Conservation (phyloP, 1,140 invertebrate genomes). For the silkworm (Bombyx mori) region DNA sequence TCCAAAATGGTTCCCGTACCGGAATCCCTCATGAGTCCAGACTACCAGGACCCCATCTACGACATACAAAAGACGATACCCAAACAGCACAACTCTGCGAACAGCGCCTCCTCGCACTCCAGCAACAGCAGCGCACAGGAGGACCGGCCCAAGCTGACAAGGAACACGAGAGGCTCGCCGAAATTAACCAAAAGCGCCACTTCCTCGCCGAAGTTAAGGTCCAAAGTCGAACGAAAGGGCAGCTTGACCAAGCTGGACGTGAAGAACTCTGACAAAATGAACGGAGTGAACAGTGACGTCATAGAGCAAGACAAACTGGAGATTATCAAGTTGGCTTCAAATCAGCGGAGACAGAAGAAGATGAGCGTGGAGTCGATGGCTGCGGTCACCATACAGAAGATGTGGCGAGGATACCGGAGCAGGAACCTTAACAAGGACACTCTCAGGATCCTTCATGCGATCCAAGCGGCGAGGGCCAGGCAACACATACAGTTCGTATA, state of each 20-base stretch:
- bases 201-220: conserved; percentile 62
- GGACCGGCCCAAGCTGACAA: conserved; percentile 31
- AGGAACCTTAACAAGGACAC: conserved; percentile 84
- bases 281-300: conserved; percentile 25
- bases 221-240: conserved; percentile 61
- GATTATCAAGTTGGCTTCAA: conserved; percentile 50
- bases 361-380: conserved; percentile 67
- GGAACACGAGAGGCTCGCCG: conserved; percentile 53
- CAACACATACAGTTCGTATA: conserved; percentile 87
- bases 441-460: conserved; percentile 79
- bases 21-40: conserved; percentile 87
- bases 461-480: conserved; percentile 84
- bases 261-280: conserved; percentile 73
- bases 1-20: conserved; percentile 89
- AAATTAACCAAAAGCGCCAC: conserved; percentile 66
- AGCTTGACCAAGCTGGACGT: conserved; percentile 65
- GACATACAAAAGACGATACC: conserved; percentile 54
- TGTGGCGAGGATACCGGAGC: conserved; percentile 90
- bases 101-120: conserved; percentile 43
- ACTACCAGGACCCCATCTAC: conserved; percentile 73
- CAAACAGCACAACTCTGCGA: conserved; percentile 26
- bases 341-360: conserved; percentile 52
- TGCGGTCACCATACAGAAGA: conserved; percentile 87
- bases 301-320: conserved; percentile 45
- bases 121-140: conserved; percentile 50